These are phyloP conservation scores for Ardeotis arabs DNA, from an alignment of 2,113 vertebrate genomes.

Conservation along the genomic window DNA sequence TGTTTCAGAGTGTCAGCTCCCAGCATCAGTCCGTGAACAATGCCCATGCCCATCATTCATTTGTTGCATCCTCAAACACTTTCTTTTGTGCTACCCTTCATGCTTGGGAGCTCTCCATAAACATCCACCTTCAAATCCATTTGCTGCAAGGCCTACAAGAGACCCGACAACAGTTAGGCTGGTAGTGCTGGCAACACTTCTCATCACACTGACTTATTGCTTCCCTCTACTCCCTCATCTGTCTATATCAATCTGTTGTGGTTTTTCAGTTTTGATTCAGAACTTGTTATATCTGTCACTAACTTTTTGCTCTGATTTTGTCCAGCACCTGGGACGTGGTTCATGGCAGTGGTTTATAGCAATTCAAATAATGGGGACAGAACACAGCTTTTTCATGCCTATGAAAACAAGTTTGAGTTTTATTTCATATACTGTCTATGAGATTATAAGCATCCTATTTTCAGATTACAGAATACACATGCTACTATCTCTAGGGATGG, in stretches of 20 bases:
- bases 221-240: conserved; percentile 7
- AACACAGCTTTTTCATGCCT: not conserved
- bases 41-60: not conserved
- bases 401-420: not conserved
- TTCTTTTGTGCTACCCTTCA: not conserved
- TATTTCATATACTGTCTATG: not conserved
- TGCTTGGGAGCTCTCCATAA: conserved; percentile 3
- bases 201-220: not conserved
- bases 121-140: conserved; percentile 13
- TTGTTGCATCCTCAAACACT: conserved; percentile 6
- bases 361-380: not conserved
- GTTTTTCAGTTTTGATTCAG: not conserved
- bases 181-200: not conserved
- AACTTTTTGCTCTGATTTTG: not conserved
- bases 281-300: not conserved
- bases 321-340: not conserved
- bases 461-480: conserved; percentile 14
- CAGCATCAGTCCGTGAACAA: not conserved
- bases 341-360: not conserved
- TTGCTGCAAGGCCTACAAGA: not conserved
- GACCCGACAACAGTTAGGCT: not conserved
- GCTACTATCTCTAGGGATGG: not conserved
- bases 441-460: conserved; percentile 11
- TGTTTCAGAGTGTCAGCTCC: not conserved
- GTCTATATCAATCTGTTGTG: not conserved